Evolutionary conservation across 2,797 vertebrate genomes (phyloP).

Genomic region (Coilia nasus): DNA sequence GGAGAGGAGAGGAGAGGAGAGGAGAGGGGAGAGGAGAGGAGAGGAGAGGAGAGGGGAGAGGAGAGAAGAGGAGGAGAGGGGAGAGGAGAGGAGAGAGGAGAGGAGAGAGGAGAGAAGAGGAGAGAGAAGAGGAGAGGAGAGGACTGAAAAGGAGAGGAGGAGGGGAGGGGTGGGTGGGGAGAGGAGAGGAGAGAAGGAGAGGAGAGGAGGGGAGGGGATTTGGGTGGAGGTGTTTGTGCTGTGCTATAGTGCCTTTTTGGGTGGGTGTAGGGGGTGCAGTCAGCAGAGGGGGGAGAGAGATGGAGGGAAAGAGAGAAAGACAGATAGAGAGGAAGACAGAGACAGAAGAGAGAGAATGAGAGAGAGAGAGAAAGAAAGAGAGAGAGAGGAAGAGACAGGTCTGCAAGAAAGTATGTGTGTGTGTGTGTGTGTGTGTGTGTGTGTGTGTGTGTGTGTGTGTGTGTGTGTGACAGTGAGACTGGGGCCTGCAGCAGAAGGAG

Average conservation of each 20-base stretch:
- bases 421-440: too few species aligned
- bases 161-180: neutral
- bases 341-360: neutral
- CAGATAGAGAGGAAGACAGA: neutral
- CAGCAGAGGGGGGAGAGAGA: conserved; percentile 22
- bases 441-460: conserved; percentile 41
- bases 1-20: too few species aligned
- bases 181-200: conserved; percentile 28
- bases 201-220: neutral
- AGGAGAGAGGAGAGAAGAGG: too few species aligned
- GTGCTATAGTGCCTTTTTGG: neutral
- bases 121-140: too few species aligned
- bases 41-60: conserved; percentile 3
- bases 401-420: too few species aligned
- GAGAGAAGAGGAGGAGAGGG: conserved; percentile 17
- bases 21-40: conserved; percentile 53
- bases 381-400: neutral
- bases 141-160: neutral
- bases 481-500: too few species aligned
- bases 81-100: too few species aligned
- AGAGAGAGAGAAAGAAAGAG: neutral
- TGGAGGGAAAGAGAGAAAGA: neutral
- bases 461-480: conserved; percentile 9
- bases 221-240: neutral
- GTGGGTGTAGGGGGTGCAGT: neutral